A percentile compares a stretch with the other conserved stretches of the same genome.
Evolutionary conservation across 2,888 invertebrate species (phyloP).

Genomic region (Megastigmus dorsalis): DNA sequence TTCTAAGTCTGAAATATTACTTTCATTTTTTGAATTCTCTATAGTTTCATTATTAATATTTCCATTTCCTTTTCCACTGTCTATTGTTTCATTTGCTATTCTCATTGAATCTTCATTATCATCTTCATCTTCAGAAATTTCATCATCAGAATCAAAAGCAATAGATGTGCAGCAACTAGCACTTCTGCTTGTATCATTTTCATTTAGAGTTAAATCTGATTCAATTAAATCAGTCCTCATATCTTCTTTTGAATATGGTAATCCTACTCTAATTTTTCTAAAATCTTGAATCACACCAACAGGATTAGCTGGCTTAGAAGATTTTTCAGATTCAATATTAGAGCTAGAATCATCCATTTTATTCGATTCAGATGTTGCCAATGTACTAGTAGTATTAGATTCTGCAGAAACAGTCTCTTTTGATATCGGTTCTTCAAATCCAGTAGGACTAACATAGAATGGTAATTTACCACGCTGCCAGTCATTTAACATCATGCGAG

Average conservation of each 20-base stretch:
- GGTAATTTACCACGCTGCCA: constrained; percentile 99
- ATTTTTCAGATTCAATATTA: constrained; percentile 55
- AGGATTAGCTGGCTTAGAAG: too few species aligned
- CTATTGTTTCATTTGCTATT: constrained; percentile 59
- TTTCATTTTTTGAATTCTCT: constrained; percentile 49
- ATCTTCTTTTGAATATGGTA: constrained; percentile 81
- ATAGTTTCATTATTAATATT: background rate
- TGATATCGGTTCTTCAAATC: constrained; percentile 82
- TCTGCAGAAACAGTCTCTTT: constrained; percentile 61
- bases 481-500: constrained; percentile 97
- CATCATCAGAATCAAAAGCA: constrained; percentile 25
- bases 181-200: constrained; percentile 25
- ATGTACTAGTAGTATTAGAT: constrained; percentile 19
- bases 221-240: constrained; percentile 65
- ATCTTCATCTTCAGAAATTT: constrained; percentile 31
- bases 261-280: constrained; percentile 85
- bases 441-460: constrained; percentile 92
- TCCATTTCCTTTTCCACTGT: constrained; percentile 12
- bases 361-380: constrained; percentile 36
- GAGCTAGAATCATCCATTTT: background rate
- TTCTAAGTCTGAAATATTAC: constrained; percentile 69
- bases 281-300: constrained; percentile 86
- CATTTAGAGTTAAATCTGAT: constrained; percentile 43
- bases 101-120: constrained; percentile 42
- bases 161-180: constrained; percentile 39